Conservation (phyloP, 1,140 invertebrate species). For the Zeugodacus cucurbitae region DNA sequence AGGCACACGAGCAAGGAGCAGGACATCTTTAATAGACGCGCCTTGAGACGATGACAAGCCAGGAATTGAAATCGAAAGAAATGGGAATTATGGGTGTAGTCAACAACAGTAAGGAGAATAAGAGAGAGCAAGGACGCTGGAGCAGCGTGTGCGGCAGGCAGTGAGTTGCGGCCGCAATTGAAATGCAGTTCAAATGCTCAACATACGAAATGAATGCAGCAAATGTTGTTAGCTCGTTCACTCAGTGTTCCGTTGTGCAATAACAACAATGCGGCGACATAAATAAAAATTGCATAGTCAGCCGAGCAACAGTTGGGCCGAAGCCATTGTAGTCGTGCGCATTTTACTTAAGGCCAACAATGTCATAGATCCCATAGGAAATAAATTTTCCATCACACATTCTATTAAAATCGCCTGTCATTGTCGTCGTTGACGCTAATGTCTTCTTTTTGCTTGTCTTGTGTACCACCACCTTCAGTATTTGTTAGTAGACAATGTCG, state of each 20-base stretch:
- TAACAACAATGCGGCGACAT: neutral
- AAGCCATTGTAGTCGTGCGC: neutral
- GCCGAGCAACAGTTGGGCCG: neutral
- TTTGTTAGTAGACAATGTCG: neutral
- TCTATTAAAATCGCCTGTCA: conserved; percentile 41
- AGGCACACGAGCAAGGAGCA: neutral
- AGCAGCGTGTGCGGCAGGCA: neutral
- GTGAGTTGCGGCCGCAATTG: neutral
- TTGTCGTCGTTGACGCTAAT: conserved; percentile 2
- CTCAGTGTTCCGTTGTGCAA: neutral
- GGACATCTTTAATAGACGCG: conserved; percentile 30
- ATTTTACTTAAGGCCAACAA: neutral
- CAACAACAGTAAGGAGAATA: neutral
- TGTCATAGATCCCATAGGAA: conserved; percentile 36
- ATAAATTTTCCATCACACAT: conserved; percentile 41
- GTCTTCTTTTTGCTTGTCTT: neutral
- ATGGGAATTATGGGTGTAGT: neutral
- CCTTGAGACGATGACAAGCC: conserved; percentile 33
- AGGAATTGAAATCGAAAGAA: conserved; percentile 10
- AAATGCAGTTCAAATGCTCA: conserved; percentile 26
- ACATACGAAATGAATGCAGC: conserved; percentile 23
- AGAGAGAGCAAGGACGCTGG: neutral
- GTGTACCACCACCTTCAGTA: neutral
- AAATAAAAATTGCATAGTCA: neutral
- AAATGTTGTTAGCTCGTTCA: conserved; percentile 20